Evolutionary conservation across 2,797 vertebrate species (phyloP).

Genomic region (Malurus leucopterus): DNA sequence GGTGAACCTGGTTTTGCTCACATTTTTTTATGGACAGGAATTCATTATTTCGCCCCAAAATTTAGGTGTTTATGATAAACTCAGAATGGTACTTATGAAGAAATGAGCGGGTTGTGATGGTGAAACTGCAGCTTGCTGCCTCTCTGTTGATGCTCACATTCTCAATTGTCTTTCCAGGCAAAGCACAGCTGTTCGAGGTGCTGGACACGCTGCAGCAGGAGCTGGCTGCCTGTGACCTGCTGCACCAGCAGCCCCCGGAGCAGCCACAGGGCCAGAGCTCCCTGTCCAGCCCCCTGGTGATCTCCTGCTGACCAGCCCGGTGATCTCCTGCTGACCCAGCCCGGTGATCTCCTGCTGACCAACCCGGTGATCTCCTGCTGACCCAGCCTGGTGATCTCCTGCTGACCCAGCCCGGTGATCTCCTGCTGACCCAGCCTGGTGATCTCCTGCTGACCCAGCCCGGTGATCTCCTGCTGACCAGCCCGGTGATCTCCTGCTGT

Average conservation of each 20-base stretch:
- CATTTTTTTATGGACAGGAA: background rate
- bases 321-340: slow-evolving; percentile 34
- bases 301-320: slow-evolving; percentile 57
- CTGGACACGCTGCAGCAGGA: slow-evolving; percentile 85
- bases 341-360: slow-evolving; percentile 76
- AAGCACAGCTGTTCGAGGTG: slow-evolving; percentile 80
- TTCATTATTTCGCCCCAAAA: background rate
- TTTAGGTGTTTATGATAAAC: background rate
- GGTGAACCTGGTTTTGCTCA: background rate
- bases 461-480: too few species aligned
- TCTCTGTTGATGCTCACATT: background rate
- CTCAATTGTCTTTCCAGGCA: slow-evolving; percentile 63
- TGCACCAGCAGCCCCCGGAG: slow-evolving; percentile 69
- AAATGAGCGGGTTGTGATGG: background rate
- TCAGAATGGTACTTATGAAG: background rate
- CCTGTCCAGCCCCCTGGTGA: slow-evolving; percentile 73
- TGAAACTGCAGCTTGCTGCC: background rate
- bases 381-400: too few species aligned
- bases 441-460: too few species aligned
- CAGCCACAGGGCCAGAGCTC: slow-evolving; percentile 66
- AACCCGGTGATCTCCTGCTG: background rate
- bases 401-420: too few species aligned
- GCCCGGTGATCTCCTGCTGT: too few species aligned
- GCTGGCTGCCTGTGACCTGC: slow-evolving; percentile 82
- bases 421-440: too few species aligned